Conservation (phyloP, 2,113 vertebrate genomes). For the Calidris pygmaea region DNA sequence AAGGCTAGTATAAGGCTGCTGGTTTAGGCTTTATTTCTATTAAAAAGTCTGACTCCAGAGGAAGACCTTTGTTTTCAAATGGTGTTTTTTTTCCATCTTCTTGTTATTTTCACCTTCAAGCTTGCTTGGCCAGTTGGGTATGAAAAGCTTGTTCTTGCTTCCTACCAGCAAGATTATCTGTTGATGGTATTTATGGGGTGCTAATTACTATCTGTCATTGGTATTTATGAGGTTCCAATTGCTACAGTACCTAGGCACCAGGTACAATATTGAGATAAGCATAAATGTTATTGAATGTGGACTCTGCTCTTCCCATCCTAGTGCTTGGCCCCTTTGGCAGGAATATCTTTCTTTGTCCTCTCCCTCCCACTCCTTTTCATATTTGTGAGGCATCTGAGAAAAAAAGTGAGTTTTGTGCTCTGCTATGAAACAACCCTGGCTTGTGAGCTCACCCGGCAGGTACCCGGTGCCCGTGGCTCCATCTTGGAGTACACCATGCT, state of each 20-base stretch:
- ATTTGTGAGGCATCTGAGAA: neutral
- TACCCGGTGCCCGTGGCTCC: neutral
- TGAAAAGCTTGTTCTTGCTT: conserved; percentile 25
- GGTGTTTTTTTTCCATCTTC: neutral
- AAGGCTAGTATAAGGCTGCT: neutral
- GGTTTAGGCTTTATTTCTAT: conserved; percentile 5
- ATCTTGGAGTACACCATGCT: rapidly evolving
- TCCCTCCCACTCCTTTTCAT: neutral
- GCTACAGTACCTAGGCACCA: neutral
- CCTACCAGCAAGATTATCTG: neutral
- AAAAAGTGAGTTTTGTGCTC: neutral
- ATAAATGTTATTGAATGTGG: neutral
- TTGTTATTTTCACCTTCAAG: conserved; percentile 9
- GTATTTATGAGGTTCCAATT: conserved; percentile 32
- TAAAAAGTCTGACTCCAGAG: neutral
- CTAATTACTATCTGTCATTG: conserved; percentile 24
- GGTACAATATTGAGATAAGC: conserved; percentile 38
- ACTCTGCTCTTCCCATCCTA: neutral
- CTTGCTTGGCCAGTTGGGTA: conserved; percentile 14
- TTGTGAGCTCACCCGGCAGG: rapidly evolving
- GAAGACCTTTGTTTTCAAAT: neutral
- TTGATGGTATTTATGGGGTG: neutral
- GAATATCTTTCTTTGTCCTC: neutral
- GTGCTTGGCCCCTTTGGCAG: neutral
- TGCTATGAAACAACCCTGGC: neutral